Conservation (phyloP, 2,888 invertebrate genomes). For the Chironomus riparius region DNA sequence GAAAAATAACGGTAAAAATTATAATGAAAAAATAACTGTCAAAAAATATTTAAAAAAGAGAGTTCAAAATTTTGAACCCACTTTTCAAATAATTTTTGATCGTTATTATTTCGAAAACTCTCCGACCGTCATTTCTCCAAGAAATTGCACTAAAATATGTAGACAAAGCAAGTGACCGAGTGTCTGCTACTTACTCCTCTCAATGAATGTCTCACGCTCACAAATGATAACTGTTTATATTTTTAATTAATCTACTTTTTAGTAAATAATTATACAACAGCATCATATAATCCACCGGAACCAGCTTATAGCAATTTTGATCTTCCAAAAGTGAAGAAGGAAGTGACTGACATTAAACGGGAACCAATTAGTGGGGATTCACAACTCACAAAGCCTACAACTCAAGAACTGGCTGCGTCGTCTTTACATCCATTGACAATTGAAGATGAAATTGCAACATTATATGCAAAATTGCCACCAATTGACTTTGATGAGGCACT, state of each 20-base stretch:
- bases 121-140: too few relatives aligned
- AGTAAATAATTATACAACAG: neutral
- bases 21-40: too few relatives aligned
- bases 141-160: neutral
- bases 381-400: neutral
- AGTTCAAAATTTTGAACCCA: too few relatives aligned
- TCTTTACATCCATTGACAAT: conserved; percentile 28
- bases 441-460: conserved; percentile 32
- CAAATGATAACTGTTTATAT: neutral
- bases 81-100: too few relatives aligned
- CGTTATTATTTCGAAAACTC: too few relatives aligned
- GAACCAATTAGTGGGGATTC: neutral
- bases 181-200: too few relatives aligned
- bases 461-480: conserved; percentile 30
- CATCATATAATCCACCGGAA: neutral
- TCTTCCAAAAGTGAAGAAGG: neutral
- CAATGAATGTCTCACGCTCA: too few relatives aligned
- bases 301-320: neutral
- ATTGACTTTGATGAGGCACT: conserved; percentile 29
- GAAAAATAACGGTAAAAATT: too few relatives aligned
- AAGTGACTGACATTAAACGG: neutral
- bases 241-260: neutral
- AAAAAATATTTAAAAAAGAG: too few relatives aligned
- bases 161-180: neutral
- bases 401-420: neutral